Evolutionary conservation across 1,140 invertebrate genomes (phyloP).

Genomic region (Platorchestia sp.): DNA sequence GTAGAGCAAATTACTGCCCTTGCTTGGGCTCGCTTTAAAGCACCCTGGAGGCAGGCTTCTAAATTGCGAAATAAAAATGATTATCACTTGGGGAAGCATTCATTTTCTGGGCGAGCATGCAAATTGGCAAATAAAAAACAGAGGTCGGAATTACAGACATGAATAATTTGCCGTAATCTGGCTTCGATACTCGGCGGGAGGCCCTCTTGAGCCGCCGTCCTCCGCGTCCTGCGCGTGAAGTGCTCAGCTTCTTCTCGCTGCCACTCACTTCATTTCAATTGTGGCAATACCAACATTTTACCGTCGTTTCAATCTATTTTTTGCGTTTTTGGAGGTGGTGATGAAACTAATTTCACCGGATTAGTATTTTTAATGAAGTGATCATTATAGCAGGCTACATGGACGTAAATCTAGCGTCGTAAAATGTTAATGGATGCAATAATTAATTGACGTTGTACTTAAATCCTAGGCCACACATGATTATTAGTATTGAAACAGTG

Average conservation of each 20-base stretch:
- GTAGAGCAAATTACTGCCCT: not conserved
- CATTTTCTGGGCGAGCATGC: constrained; percentile 43
- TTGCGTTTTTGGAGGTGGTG: not conserved
- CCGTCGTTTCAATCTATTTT: not conserved
- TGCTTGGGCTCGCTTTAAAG: constrained; percentile 24
- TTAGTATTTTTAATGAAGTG: no score
- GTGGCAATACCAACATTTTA: not conserved
- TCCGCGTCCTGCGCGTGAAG: not conserved
- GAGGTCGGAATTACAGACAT: constrained; percentile 48
- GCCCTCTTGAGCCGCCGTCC: not conserved
- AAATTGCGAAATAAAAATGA: constrained; percentile 52
- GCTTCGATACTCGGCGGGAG: constrained; percentile 12
- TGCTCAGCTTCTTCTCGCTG: not conserved
- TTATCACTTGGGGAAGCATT: constrained; percentile 54
- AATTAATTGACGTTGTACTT: no score
- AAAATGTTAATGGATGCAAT: no score
- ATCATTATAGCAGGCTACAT: no score
- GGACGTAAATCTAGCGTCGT: no score
- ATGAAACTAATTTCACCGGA: not conserved
- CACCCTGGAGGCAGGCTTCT: constrained; percentile 8
- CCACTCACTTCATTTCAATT: not conserved
- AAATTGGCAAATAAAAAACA: constrained; percentile 48
- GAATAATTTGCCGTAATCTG: constrained; percentile 52
- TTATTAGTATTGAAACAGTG: no score
- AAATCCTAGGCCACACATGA: no score